Conservation (phyloP, 2,797 vertebrate genomes). For the Paedocypris micromegethes region DNA sequence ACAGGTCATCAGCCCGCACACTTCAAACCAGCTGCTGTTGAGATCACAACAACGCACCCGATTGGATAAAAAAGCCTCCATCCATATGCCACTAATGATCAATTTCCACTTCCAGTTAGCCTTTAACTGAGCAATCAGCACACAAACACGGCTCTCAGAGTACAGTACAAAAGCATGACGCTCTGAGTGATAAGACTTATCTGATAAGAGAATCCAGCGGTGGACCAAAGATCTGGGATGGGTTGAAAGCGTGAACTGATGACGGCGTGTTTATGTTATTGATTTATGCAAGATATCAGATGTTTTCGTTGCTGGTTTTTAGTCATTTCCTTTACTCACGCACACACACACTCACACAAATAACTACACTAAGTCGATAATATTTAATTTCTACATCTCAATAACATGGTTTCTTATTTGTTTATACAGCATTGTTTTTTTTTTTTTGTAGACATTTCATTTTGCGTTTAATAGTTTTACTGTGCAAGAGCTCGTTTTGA, state of each 20-base stretch:
- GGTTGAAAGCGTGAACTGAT: conserved; percentile 9
- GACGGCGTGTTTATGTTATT: not conserved
- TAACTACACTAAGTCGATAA: too few relatives aligned
- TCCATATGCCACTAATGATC: conserved; percentile 24
- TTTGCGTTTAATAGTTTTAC: too few relatives aligned
- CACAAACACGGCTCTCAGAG: conserved; percentile 5
- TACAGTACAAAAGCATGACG: not conserved
- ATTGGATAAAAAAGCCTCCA: conserved; percentile 22
- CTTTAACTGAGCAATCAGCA: conserved; percentile 18
- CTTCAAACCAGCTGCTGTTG: conserved; percentile 5
- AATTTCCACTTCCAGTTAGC: conserved; percentile 20
- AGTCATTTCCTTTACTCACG: too few relatives aligned
- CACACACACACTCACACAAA: too few relatives aligned
- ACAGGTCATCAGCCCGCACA: conserved; percentile 21
- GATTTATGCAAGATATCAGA: not conserved
- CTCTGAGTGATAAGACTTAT: not conserved
- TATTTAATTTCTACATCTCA: too few relatives aligned
- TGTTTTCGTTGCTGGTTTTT: not conserved
- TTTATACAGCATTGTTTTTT: too few relatives aligned
- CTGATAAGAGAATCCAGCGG: conserved; percentile 6
- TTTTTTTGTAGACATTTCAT: too few relatives aligned
- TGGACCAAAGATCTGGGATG: not conserved
- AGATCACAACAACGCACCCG: conserved; percentile 13
- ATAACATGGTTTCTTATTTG: too few relatives aligned
- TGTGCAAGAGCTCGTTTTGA: too few relatives aligned